A percentile compares a stretch with the other conserved stretches of the same genome.
Conservation (phyloP, 1,140 invertebrate genomes). For the Rhysida immarginata region DNA sequence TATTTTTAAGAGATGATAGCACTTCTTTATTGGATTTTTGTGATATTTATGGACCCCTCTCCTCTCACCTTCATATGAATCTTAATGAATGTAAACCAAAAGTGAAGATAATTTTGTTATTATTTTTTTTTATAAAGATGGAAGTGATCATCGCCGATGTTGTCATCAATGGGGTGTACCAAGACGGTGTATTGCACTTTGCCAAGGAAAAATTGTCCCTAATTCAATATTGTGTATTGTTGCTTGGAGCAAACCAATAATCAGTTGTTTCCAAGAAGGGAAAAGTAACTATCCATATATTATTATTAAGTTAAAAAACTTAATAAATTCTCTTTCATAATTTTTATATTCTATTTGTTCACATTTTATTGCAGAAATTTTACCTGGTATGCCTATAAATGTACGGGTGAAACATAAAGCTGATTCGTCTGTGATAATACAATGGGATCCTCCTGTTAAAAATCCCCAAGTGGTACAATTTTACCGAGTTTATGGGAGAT, state of each 20-base stretch:
- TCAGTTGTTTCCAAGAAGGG: slow-evolving; percentile 62
- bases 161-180: slow-evolving; percentile 58
- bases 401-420: slow-evolving; percentile 44
- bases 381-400: slow-evolving; percentile 61
- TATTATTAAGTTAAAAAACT: neutral
- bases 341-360: too few species aligned
- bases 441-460: slow-evolving; percentile 60
- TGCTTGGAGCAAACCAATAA: slow-evolving; percentile 51
- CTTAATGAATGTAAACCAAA: too few species aligned
- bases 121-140: slow-evolving; percentile 31
- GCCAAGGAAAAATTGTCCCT: slow-evolving; percentile 47
- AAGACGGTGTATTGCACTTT: slow-evolving; percentile 55
- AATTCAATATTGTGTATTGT: slow-evolving; percentile 49
- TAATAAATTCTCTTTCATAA: neutral
- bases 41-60: too few species aligned
- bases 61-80: too few species aligned
- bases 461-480: slow-evolving; percentile 66
- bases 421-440: slow-evolving; percentile 39
- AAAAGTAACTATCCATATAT: slow-evolving; percentile 39
- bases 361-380: slow-evolving; percentile 29
- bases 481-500: slow-evolving; percentile 36
- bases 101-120: too few species aligned
- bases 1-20: too few species aligned
- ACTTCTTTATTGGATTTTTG: neutral
- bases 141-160: slow-evolving; percentile 60